Percentiles rank a stretch among this genome's conserved stretches.
These are phyloP conservation scores for Cotesia typhae DNA, from an alignment of 1,140 invertebrate genomes.

Conservation along the genomic window DNA sequence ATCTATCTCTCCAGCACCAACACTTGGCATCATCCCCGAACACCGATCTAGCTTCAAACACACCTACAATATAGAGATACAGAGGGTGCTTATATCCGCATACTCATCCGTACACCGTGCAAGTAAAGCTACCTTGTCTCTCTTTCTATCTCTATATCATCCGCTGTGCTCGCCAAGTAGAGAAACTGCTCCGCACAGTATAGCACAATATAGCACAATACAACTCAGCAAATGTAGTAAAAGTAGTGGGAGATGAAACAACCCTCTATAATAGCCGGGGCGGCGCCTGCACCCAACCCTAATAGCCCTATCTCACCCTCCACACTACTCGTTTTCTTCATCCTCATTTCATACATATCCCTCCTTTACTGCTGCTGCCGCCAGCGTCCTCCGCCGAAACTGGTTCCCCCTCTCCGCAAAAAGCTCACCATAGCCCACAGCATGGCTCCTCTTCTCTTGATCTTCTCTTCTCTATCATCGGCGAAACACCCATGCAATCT, in stretches of 20 bases:
- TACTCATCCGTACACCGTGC: conserved; percentile 9
- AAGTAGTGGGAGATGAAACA: conserved; percentile 31
- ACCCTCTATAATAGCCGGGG: conserved; percentile 40
- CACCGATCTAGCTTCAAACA: neutral
- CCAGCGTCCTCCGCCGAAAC: too few species aligned
- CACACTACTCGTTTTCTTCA: conserved; percentile 8
- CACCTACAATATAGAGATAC: neutral
- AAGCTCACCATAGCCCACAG: too few species aligned
- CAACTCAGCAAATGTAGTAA: neutral
- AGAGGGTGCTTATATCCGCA: conserved; percentile 15
- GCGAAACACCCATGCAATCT: conserved; percentile 9
- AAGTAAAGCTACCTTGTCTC: neutral
- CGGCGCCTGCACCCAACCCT: conserved; percentile 55
- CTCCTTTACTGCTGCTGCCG: too few species aligned
- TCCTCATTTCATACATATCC: conserved; percentile 16
- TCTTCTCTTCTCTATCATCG: neutral
- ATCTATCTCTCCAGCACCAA: conserved; percentile 7
- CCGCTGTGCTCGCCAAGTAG: neutral
- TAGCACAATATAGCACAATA: too few species aligned
- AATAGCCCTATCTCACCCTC: conserved; percentile 62
- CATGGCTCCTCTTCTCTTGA: conserved; percentile 19
- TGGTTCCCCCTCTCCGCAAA: too few species aligned
- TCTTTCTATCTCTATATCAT: neutral
- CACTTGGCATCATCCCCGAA: conserved; percentile 9
- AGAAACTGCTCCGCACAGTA: conserved; percentile 1